Conservation (phyloP, 2,113 vertebrate species). For the Vicugna pacos region DNA sequence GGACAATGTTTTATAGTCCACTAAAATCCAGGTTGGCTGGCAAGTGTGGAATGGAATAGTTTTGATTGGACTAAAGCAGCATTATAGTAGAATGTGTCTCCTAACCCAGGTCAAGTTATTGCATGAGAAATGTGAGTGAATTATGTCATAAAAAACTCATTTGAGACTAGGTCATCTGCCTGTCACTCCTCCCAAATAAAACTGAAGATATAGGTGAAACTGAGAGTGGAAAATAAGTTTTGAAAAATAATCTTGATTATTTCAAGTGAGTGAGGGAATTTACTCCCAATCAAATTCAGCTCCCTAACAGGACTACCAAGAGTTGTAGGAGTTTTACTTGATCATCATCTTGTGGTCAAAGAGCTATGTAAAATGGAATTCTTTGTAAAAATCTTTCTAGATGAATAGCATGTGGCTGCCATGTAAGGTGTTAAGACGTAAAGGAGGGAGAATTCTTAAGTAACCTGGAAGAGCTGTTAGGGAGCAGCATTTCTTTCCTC, state of each 20-base stretch:
- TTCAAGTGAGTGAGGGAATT: not conserved
- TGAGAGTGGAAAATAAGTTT: constrained; percentile 13
- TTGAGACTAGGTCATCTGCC: not conserved
- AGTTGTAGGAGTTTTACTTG: not conserved
- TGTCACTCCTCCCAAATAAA: constrained; percentile 27
- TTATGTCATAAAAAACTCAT: not conserved
- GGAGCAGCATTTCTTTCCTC: not conserved
- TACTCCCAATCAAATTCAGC: not conserved
- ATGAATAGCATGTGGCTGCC: not conserved
- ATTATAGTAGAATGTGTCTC: not conserved
- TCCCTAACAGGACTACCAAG: not conserved
- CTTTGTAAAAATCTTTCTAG: not conserved
- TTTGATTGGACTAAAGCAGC: constrained; percentile 49
- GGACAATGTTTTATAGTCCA: constrained; percentile 48
- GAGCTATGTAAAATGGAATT: not conserved
- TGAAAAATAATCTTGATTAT: constrained; percentile 24
- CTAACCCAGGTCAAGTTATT: not conserved
- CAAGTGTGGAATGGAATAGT: constrained; percentile 26
- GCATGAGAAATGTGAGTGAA: constrained; percentile 31
- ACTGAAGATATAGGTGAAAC: constrained; percentile 17
- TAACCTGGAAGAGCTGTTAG: not conserved
- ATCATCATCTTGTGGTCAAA: not conserved
- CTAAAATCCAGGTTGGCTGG: constrained; percentile 56
- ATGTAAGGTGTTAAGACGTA: not conserved
- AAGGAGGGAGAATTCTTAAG: not conserved